phyloP scores from a whole-genome alignment of 2,113 vertebrate genomes.

The Barbus barbus region DNA sequence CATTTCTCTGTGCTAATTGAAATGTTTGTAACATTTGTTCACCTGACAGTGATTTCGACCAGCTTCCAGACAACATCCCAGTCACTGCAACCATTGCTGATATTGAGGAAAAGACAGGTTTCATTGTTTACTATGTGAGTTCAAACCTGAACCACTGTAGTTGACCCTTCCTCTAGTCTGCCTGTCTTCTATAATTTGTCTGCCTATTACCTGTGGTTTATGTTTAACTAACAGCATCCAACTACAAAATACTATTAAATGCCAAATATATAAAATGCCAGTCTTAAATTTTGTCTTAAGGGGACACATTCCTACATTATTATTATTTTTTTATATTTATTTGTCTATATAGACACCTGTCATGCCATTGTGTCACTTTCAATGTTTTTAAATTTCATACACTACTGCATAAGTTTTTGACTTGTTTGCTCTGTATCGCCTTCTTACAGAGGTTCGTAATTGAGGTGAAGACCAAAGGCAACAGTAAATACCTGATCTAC shows the following conservation, averaged over 20 bases:
- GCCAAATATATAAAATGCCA: too few species aligned
- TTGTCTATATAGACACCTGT: not conserved
- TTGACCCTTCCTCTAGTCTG: not conserved
- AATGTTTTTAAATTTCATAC: not conserved
- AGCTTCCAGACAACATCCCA: conserved; percentile 88
- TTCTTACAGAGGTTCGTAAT: conserved; percentile 85
- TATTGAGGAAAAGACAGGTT: conserved; percentile 88
- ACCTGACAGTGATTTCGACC: conserved; percentile 84
- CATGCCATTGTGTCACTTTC: not conserved
- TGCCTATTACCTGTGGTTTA: not conserved
- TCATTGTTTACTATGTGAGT: conserved; percentile 90
- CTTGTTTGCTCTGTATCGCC: not conserved
- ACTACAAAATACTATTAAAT: too few species aligned
- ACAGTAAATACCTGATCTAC: conserved; percentile 90
- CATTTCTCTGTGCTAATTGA: not conserved
- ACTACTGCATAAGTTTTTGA: not conserved
- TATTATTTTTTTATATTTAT: too few species aligned
- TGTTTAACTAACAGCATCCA: not conserved
- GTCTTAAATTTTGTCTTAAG: too few species aligned
- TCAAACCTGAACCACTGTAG: not conserved
- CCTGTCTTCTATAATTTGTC: not conserved
- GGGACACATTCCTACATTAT: too few species aligned
- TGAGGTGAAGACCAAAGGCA: conserved; percentile 92
- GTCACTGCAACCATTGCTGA: conserved; percentile 90
- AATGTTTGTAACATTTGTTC: not conserved